Evolutionary conservation across 2,113 vertebrate species (phyloP).

Genomic region (Scalopus aquaticus): DNA sequence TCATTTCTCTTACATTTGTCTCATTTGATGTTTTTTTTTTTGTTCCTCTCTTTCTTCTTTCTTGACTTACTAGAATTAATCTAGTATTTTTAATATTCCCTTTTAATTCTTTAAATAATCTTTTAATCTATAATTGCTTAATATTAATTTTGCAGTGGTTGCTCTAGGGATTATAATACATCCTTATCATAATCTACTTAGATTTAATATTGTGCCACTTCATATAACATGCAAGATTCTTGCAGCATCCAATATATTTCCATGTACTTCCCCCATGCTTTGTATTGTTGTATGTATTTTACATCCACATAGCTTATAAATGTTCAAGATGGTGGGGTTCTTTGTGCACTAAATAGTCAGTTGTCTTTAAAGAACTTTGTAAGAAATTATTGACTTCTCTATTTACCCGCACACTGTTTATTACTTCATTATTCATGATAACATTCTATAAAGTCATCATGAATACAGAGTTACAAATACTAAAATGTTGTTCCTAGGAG

Average conservation of each 20-base stretch:
- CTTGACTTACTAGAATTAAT: neutral
- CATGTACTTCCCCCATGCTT: neutral
- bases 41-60: neutral
- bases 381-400: neutral
- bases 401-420: neutral
- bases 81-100: neutral
- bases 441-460: neutral
- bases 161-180: neutral
- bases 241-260: neutral
- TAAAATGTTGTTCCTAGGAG: neutral
- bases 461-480: neutral
- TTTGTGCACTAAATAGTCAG: neutral
- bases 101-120: neutral
- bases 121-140: neutral
- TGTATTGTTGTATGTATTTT: neutral
- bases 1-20: neutral
- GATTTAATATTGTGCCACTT: neutral
- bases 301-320: neutral
- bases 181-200: neutral
- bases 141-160: neutral
- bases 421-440: neutral
- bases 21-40: neutral
- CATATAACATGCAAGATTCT: neutral
- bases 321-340: neutral
- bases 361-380: neutral